Evolutionary conservation across 1,140 invertebrate genomes (phyloP), one percentile per base, ranked within the genome.

Genomic region (Lucilia sericata): DNA sequence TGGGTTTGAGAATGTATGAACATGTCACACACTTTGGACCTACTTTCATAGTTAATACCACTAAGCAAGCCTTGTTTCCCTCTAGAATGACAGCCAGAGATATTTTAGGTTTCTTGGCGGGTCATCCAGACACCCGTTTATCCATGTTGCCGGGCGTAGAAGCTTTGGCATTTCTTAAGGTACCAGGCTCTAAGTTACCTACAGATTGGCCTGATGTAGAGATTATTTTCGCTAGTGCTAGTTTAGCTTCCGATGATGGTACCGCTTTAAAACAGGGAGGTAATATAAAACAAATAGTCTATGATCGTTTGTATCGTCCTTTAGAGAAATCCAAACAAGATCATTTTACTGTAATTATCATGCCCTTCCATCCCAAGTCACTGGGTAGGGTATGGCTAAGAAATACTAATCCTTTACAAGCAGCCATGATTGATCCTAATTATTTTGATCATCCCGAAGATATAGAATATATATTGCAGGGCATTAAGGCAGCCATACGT

Each of bases 391-490:
- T 97, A 5, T 93, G 92, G 85, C 91, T 97, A 1, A 92, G 91
- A 84, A 94, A 94, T 1, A 94, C 92, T 19, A 94, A 98, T 91
- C 97, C 97, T 0, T 93, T 94, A 55, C 93, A 95, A 19, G 92
- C 94, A 86, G 96, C 96, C 0, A 92, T 94, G 65, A 93, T 98
- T 36, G 93, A 96, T 87, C 94, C 96, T 0, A 95, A 96, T 85
- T 96, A 96, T 87, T 94, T 96, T 82, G 90, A 91, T 0, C 92
- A 94, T 74, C 89, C 92, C 2, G 91, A 92, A 7, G 95, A 96
- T 86, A 86, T 95, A 12, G 92, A 94, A 55, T 94, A 94, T 2
- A 88, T 95, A 78, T 88, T 96, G 13, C 94, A 94, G 10, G 94
- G 93, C 0, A 92, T 96, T 21, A 94, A 94, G 88, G 92, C 94